Base-by-base conservation (phyloP, 2,113 vertebrate genomes). In the Pomatorhinus ruficollis region DNA sequence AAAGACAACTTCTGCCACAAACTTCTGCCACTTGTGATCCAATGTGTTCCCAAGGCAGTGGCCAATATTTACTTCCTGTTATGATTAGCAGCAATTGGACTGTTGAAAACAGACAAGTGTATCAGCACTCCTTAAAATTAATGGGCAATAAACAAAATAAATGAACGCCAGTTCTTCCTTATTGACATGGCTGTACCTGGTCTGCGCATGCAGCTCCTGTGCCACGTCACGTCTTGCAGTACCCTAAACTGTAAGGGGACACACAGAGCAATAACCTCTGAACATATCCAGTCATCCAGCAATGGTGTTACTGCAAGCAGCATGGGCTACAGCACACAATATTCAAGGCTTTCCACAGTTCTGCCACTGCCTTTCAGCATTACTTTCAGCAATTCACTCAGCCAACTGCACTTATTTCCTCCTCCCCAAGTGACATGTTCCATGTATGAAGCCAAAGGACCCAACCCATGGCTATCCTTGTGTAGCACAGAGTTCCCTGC, bases 161-260 rank as follows among this genome's bases (percentile, higher is more conserved):
- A 57, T 61, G 16, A 68, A 30, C 22, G 33, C 33, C 59, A 37
- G 37, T 54, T 80, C 54, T 94, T 96, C 75, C 83, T 83, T 63
- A 64, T 35, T 76, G 75, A 61, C 39, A 4, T 2, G 47, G 52
- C 45, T 35, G 11, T 84, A 53, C 49, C 40, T 69, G 8, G 53
- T 70, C 53, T 5, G 0, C 6, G 37, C 23, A 37, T 4, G 0
- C 7, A 10, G 78, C 57, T 91, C 37, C 50, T 30, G 8, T 6
- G 30, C 37, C 39, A 20, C 0, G 0, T 13, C n/a, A 52, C 27
- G 12, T 17, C 44, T 60, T 2, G 1, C 3, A 24, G 27, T 24
- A 47, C 35, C 61, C 54, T 59, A 23, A 90, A 35, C 49, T 1
- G 0, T 17, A 50, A 39, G 45, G n/a, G n/a, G 23, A 40, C 14